These are phyloP conservation scores for Cairina moschata DNA, from an alignment of 2,113 vertebrate genomes.

Conservation along the genomic window DNA sequence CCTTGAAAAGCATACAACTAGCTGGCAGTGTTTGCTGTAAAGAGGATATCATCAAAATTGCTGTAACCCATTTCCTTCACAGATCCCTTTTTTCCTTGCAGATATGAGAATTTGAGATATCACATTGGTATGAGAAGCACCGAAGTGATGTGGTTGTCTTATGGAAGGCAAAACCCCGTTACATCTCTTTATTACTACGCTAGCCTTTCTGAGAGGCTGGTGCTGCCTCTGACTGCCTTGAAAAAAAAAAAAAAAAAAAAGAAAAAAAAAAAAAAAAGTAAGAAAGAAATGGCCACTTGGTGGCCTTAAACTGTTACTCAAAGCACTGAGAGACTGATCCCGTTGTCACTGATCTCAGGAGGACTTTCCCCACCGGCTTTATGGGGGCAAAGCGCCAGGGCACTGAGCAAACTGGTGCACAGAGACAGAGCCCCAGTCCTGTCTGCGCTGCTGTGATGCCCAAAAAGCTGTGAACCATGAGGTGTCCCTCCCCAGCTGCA, in stretches of 20 bases:
- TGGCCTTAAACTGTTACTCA: slow-evolving; percentile 1
- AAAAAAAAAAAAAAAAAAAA: accelerated
- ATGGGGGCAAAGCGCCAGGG: neutral
- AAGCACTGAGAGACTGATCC: neutral
- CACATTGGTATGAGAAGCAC: neutral
- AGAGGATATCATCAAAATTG: neutral
- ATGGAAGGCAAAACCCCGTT: neutral
- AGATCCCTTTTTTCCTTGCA: neutral
- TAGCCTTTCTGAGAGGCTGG: neutral
- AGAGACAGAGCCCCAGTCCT: neutral
- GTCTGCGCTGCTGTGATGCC: neutral
- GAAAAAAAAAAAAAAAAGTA: accelerated
- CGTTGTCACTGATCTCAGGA: neutral
- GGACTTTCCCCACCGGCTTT: neutral
- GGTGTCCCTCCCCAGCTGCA: neutral
- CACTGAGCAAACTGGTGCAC: neutral
- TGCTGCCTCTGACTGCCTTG: neutral
- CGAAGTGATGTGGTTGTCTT: neutral
- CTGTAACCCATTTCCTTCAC: neutral
- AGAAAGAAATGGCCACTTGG: neutral
- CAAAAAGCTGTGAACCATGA: neutral
- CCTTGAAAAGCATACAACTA: neutral
- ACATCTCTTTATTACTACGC: accelerated
- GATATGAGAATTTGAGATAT: neutral
- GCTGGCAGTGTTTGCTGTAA: neutral